Conservation (phyloP, 2,113 vertebrate genomes). For the Passer domesticus region DNA sequence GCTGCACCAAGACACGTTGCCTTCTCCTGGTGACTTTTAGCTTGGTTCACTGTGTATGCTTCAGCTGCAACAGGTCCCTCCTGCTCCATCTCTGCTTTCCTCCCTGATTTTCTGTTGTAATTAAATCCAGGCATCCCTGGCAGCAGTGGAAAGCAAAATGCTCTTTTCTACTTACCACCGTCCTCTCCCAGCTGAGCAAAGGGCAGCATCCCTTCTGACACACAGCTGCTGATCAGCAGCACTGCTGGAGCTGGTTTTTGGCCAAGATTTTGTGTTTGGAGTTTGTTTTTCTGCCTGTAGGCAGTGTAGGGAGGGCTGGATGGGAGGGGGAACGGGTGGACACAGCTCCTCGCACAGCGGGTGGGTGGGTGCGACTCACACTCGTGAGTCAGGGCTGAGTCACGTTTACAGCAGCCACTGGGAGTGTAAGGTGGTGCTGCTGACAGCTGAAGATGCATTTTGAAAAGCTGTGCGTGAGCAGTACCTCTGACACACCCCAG, state of each 20-base stretch:
- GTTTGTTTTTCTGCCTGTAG: neutral
- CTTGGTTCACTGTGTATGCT: neutral
- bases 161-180: rapidly evolving
- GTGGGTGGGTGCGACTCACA: neutral
- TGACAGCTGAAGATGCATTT: neutral
- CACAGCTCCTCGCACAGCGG: neutral
- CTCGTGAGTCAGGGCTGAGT: neutral
- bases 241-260: neutral
- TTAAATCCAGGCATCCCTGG: neutral
- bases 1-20: neutral
- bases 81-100: neutral
- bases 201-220: neutral
- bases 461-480: neutral
- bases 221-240: rapidly evolving
- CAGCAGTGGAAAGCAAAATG: neutral
- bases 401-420: neutral
- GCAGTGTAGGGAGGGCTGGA: neutral
- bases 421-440: rapidly evolving
- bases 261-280: neutral
- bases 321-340: rapidly evolving
- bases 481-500: neutral
- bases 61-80: neutral
- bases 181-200: neutral
- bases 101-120: neutral
- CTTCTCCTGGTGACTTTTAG: neutral